Percentiles rank a stretch among this genome's conserved stretches.
These are phyloP conservation scores for Malaclemys terrapin DNA, from an alignment of 2,113 vertebrate species.

Conservation along the genomic window DNA sequence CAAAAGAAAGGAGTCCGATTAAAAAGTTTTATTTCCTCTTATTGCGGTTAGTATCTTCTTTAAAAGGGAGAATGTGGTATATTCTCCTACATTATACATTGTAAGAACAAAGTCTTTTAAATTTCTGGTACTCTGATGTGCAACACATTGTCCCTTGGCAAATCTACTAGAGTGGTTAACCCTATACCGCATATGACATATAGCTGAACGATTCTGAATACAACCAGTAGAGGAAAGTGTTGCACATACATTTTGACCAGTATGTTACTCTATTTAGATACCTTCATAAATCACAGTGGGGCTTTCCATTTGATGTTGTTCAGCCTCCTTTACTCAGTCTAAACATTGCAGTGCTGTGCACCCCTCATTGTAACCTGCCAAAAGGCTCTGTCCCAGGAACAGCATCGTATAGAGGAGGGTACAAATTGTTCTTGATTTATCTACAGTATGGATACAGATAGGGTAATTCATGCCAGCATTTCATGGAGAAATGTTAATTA, in stretches of 20 bases:
- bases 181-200: background rate
- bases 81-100: background rate
- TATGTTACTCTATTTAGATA: background rate
- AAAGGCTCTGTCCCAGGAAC: background rate
- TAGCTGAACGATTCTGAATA: background rate
- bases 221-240: background rate
- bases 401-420: background rate
- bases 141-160: background rate
- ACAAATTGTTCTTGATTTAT: background rate
- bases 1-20: background rate
- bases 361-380: background rate
- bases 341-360: background rate
- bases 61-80: background rate
- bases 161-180: rapidly evolving
- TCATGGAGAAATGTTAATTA: slow-evolving; percentile 49
- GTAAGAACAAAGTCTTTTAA: background rate
- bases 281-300: background rate
- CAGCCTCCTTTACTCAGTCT: background rate
- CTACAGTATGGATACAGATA: background rate
- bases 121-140: background rate
- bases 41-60: background rate
- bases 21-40: background rate
- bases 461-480: background rate
- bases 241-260: background rate
- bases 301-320: background rate